Evolutionary conservation across 1,140 invertebrate species (phyloP).

Genomic region (Pogonognathellus flavescens): DNA sequence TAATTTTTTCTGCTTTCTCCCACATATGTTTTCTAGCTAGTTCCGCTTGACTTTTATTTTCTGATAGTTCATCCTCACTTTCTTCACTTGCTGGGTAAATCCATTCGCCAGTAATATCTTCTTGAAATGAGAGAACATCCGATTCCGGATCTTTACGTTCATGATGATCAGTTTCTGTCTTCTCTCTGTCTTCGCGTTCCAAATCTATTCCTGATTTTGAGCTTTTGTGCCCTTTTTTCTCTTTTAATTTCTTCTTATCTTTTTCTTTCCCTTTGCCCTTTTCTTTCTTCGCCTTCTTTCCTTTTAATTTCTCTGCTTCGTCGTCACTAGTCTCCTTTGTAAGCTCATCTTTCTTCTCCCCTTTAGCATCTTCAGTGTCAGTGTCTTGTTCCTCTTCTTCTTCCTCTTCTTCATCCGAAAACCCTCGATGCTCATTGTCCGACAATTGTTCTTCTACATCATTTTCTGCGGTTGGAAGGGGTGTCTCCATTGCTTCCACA

Average conservation of each 20-base stretch:
- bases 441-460: neutral
- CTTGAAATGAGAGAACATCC: neutral
- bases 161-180: neutral
- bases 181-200: neutral
- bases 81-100: conserved; percentile 60
- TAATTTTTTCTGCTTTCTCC: conserved; percentile 30
- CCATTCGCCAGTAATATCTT: conserved; percentile 35
- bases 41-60: too few relatives aligned
- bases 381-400: neutral
- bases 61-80: conserved; percentile 23
- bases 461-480: neutral
- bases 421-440: neutral
- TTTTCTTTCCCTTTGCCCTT: neutral
- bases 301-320: neutral
- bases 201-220: neutral
- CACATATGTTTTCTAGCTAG: neutral
- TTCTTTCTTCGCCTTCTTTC: conserved; percentile 6
- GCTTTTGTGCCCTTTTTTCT: neutral
- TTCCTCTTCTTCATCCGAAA: neutral
- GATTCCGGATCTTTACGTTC: neutral
- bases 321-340: neutral
- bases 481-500: neutral
- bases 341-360: neutral
- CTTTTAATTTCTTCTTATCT: conserved; percentile 4
- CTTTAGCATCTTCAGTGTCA: neutral